Conservation (phyloP, 1,140 invertebrate genomes). For the Catajapyx aquilonaris region DNA sequence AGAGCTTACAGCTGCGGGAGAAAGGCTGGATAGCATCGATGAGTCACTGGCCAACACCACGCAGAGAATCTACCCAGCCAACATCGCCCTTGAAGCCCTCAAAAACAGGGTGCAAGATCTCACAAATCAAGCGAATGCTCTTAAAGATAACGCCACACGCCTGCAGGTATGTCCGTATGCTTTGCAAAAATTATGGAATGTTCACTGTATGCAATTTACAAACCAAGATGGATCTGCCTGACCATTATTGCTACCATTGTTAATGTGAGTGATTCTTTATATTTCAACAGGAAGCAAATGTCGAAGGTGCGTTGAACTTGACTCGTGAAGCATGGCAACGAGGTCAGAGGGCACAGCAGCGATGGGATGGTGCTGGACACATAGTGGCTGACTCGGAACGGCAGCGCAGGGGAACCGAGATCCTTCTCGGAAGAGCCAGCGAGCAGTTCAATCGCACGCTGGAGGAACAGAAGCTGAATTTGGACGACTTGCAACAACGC, state of each 20-base stretch:
- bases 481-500: conserved; percentile 31
- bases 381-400: conserved; percentile 52
- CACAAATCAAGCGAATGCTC: conserved; percentile 42
- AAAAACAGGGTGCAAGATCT: conserved; percentile 46
- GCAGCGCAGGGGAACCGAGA: conserved; percentile 62
- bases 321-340: conserved; percentile 55
- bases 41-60: conserved; percentile 48
- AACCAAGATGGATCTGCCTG: no score
- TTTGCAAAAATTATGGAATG: no score
- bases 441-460: conserved; percentile 44
- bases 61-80: conserved; percentile 52
- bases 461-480: conserved; percentile 24
- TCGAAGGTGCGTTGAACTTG: conserved; percentile 80
- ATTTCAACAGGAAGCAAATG: conserved; percentile 83
- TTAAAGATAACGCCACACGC: conserved; percentile 69
- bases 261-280: no score
- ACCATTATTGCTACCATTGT: no score
- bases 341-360: conserved; percentile 41
- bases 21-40: conserved; percentile 34
- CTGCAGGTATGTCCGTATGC: no score
- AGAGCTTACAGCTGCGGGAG: conserved; percentile 27
- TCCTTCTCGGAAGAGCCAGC: conserved; percentile 44
- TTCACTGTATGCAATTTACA: no score
- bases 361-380: conserved; percentile 25
- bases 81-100: conserved; percentile 50